Evolutionary conservation across 2,888 invertebrate genomes (phyloP).

Genomic region (Abrostola tripartita): DNA sequence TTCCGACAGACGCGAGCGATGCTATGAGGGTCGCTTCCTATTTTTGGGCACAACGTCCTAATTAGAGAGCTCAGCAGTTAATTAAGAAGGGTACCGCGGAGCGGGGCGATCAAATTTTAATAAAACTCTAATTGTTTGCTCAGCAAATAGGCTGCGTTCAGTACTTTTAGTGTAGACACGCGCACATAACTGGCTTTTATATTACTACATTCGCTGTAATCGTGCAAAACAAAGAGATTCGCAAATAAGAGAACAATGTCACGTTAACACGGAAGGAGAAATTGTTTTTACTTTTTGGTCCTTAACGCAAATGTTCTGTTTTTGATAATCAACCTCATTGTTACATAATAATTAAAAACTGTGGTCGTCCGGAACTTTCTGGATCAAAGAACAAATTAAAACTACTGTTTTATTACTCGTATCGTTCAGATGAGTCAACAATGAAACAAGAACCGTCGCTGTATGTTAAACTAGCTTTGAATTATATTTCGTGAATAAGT

Average conservation of each 20-base stretch:
- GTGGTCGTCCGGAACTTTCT: slow-evolving; percentile 18
- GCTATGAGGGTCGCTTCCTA: slow-evolving; percentile 37
- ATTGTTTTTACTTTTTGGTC: slow-evolving; percentile 39
- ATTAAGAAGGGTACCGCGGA: slow-evolving; percentile 49
- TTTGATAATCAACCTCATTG: slow-evolving; percentile 42
- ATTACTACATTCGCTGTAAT: slow-evolving; percentile 35
- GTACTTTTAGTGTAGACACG: slow-evolving; percentile 37
- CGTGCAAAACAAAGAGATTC: slow-evolving; percentile 38
- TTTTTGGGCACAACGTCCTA: slow-evolving; percentile 51
- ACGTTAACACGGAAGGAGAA: slow-evolving; percentile 33
- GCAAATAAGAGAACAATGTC: slow-evolving; percentile 45
- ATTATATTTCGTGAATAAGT: slow-evolving; percentile 3
- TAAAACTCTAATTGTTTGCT: slow-evolving; percentile 55
- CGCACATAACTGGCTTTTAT: slow-evolving; percentile 19
- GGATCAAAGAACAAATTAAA: slow-evolving; percentile 15
- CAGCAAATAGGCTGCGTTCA: slow-evolving; percentile 32
- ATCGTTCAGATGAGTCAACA: slow-evolving; percentile 14
- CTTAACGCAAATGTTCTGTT: slow-evolving; percentile 37
- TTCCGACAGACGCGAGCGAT: slow-evolving; percentile 34
- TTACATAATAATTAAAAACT: slow-evolving; percentile 41
- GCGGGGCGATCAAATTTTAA: slow-evolving; percentile 53
- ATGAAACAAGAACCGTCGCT: not conserved
- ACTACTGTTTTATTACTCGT: slow-evolving; percentile 19
- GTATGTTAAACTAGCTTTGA: not conserved
- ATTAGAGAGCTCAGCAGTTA: slow-evolving; percentile 57